A percentile compares a stretch with the other conserved stretches of the same genome.
These are phyloP conservation scores for Machimus atricapillus DNA, from an alignment of 2,888 invertebrate species.

Conservation along the genomic window DNA sequence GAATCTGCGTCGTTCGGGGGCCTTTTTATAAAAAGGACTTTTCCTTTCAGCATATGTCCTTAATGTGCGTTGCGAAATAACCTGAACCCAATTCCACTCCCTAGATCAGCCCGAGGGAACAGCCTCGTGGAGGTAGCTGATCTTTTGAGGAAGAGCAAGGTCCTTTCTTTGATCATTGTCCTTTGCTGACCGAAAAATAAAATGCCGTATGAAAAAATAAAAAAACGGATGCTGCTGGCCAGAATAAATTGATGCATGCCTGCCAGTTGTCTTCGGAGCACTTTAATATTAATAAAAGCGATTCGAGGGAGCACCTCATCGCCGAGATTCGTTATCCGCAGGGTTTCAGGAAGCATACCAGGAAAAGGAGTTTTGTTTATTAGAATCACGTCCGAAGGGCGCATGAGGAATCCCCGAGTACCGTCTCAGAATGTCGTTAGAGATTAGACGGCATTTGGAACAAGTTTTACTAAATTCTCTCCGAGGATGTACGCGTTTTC, in stretches of 20 bases:
- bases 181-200: conserved; percentile 21
- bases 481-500: background rate
- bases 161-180: conserved; percentile 37
- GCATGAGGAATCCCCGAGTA: background rate
- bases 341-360: conserved; percentile 27
- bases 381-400: background rate
- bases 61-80: conserved; percentile 9
- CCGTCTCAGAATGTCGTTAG: background rate
- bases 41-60: conserved; percentile 38
- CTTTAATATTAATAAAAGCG: conserved; percentile 14
- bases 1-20: background rate
- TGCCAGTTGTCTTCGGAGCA: conserved; percentile 3
- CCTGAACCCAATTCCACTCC: background rate
- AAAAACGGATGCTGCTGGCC: conserved; percentile 32
- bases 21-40: conserved; percentile 16
- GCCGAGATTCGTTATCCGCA: background rate
- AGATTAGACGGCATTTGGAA: background rate
- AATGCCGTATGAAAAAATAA: background rate
- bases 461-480: conserved; percentile 2
- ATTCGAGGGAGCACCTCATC: background rate
- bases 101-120: background rate
- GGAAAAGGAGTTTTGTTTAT: conserved; percentile 39
- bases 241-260: conserved; percentile 28
- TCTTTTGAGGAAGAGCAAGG: conserved; percentile 44
- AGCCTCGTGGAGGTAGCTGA: conserved; percentile 29